A percentile compares a stretch with the other conserved stretches of the same genome.
phyloP scores from a whole-genome alignment of 2,888 invertebrate genomes.

The Spilosoma lubricipeda region DNA sequence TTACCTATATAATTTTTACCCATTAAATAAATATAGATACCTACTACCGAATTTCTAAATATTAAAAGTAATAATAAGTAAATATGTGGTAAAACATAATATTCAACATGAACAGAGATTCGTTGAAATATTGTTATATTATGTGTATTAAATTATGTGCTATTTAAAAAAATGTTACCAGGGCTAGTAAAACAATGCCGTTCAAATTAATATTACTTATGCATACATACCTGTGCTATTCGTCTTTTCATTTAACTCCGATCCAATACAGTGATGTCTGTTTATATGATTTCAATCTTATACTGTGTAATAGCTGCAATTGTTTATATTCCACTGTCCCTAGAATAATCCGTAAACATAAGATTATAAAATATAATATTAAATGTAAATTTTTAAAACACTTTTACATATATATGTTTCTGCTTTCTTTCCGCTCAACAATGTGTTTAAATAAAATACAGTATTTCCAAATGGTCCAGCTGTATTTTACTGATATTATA shows the following conservation, averaged over 20 bases:
- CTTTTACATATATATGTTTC: not conserved
- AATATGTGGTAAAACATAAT: too few relatives aligned
- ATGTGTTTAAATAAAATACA: not conserved
- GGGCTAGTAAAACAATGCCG: not conserved
- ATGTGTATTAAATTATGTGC: too few relatives aligned
- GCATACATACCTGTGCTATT: not conserved
- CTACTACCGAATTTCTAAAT: too few relatives aligned
- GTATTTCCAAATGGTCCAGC: not conserved
- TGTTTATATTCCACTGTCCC: not conserved
- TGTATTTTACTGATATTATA: not conserved
- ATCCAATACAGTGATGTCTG: not conserved
- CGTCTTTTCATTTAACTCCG: not conserved
- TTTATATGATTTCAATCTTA: not conserved
- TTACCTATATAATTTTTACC: not conserved
- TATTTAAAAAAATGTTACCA: too few relatives aligned
- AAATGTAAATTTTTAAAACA: not conserved
- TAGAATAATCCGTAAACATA: not conserved
- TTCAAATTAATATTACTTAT: not conserved
- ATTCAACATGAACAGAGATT: too few relatives aligned
- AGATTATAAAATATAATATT: not conserved
- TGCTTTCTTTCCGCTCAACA: constrained; percentile 15
- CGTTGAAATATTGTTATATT: too few relatives aligned
- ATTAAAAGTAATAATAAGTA: too few relatives aligned
- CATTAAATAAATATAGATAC: not conserved
- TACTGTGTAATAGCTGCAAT: not conserved